A percentile compares a stretch with the other conserved stretches of the same genome.
phyloP scores from a whole-genome alignment of 2,113 vertebrate genomes.

The Egretta garzetta region DNA sequence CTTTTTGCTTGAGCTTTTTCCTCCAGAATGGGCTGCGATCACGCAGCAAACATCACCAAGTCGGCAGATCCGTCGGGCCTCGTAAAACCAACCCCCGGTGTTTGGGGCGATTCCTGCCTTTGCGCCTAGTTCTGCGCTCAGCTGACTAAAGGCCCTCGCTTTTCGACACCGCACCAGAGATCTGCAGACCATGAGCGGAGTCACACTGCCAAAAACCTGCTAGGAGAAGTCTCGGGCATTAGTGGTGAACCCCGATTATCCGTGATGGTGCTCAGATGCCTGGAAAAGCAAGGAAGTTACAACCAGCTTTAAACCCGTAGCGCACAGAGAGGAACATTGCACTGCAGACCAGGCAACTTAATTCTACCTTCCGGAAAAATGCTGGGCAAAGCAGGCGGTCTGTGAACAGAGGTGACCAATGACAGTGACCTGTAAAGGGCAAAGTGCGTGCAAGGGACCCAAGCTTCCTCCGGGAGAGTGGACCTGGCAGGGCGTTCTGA shows the following conservation, averaged over 20 bases:
- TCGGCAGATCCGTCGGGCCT: background rate
- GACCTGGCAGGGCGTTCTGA: background rate
- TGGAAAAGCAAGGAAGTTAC: no score
- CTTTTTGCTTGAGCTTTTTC: background rate
- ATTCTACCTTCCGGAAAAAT: background rate
- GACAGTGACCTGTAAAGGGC: background rate
- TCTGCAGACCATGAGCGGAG: background rate
- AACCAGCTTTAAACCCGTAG: rapidly evolving
- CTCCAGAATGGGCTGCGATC: background rate
- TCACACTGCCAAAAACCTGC: background rate
- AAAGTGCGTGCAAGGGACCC: background rate
- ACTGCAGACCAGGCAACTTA: rapidly evolving
- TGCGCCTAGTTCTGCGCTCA: background rate
- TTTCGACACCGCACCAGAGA: background rate
- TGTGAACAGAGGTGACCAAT: background rate
- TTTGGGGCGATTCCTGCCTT: background rate
- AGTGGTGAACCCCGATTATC: background rate
- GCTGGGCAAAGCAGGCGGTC: background rate
- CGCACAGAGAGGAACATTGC: rapidly evolving
- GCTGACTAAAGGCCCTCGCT: background rate
- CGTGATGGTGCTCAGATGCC: rapidly evolving
- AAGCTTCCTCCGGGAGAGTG: no score
- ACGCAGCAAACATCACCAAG: rapidly evolving
- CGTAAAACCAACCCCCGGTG: rapidly evolving
- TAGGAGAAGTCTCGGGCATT: rapidly evolving